phyloP scores from a whole-genome alignment of 2,113 vertebrate genomes.

The Rhagologus leucostigma region DNA sequence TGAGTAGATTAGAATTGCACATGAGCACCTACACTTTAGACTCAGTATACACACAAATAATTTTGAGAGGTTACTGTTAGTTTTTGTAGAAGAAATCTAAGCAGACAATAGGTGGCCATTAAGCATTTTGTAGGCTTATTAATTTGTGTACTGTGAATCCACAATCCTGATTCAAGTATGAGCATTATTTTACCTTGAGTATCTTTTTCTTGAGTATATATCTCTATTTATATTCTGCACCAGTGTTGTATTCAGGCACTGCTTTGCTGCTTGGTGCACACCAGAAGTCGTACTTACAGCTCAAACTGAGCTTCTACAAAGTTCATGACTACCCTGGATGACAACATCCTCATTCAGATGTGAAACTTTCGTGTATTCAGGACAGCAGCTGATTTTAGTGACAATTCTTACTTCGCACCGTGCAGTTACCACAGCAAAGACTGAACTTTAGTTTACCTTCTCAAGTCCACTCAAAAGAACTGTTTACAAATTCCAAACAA shows the following conservation, averaged over 20 bases:
- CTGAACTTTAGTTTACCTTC: background rate
- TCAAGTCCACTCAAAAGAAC: background rate
- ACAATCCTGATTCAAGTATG: background rate
- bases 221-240: background rate
- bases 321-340: background rate
- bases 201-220: background rate
- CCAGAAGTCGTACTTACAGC: background rate
- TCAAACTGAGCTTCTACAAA: slow-evolving; percentile 14
- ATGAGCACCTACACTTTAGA: background rate
- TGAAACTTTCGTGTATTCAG: background rate
- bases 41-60: background rate
- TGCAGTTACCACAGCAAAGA: background rate
- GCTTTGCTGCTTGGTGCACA: background rate
- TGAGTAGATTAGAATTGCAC: background rate
- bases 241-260: background rate
- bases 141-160: background rate
- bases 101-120: background rate
- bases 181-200: background rate
- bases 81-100: background rate
- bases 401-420: background rate
- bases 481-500: background rate
- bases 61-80: background rate
- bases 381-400: background rate
- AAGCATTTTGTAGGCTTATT: background rate
- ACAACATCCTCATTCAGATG: background rate